A percentile compares a stretch with the other conserved stretches of the same genome.
Evolutionary conservation across 2,888 invertebrate species (phyloP).

Genomic region (Allolobophora icterica): DNA sequence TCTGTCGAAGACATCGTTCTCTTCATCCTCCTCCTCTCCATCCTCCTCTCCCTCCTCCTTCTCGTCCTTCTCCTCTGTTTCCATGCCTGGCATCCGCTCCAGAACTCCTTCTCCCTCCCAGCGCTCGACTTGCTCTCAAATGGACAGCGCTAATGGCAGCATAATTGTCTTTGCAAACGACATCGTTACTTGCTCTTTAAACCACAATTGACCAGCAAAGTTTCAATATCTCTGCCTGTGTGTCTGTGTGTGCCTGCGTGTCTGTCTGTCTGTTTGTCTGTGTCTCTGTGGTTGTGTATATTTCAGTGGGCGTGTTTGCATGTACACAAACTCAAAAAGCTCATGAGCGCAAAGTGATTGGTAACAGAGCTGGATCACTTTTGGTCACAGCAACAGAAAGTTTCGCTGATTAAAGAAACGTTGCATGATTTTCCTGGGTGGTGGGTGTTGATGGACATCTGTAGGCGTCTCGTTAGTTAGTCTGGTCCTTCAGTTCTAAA

Average conservation of each 20-base stretch:
- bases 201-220: not conserved
- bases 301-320: not conserved
- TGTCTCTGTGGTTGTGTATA: not conserved
- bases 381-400: too few relatives aligned
- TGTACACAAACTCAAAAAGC: not conserved
- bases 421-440: too few relatives aligned
- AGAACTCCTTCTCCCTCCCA: not conserved
- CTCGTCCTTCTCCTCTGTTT: not conserved
- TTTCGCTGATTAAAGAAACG: too few relatives aligned
- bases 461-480: too few relatives aligned
- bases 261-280: not conserved
- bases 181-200: slow-evolving; percentile 11
- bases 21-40: not conserved
- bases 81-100: not conserved
- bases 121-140: not conserved
- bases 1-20: not conserved
- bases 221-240: not conserved
- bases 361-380: too few relatives aligned
- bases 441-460: too few relatives aligned
- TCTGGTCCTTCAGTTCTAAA: too few relatives aligned
- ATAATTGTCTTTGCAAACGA: not conserved
- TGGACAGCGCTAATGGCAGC: slow-evolving; percentile 17
- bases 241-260: not conserved
- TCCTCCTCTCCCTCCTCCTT: not conserved
- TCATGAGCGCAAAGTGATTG: not conserved